Evolutionary conservation across 2,888 invertebrate species (phyloP).

Genomic region (Busseola fusca): DNA sequence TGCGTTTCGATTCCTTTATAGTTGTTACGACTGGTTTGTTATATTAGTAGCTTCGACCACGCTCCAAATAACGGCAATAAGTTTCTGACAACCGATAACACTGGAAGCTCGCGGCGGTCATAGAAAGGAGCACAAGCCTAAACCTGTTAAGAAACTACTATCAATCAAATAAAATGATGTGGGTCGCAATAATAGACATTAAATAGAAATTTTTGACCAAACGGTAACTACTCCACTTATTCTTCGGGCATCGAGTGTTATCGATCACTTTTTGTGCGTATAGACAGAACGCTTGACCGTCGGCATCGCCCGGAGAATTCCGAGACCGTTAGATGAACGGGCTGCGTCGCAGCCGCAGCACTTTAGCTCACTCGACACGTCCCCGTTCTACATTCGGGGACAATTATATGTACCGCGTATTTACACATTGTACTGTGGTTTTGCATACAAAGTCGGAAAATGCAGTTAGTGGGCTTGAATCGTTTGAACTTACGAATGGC

Average conservation of each 20-base stretch:
- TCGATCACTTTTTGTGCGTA: constrained; percentile 70
- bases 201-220: constrained; percentile 27
- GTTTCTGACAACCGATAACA: not conserved
- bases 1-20: not conserved
- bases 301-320: constrained; percentile 60
- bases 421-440: constrained; percentile 22
- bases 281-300: constrained; percentile 40
- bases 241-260: constrained; percentile 48
- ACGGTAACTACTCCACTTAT: constrained; percentile 50
- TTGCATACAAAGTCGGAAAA: constrained; percentile 45
- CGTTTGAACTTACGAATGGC: constrained; percentile 22
- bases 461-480: constrained; percentile 48
- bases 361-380: constrained; percentile 64
- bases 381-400: constrained; percentile 63
- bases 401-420: constrained; percentile 49
- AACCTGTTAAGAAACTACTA: constrained; percentile 31
- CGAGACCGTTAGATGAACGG: constrained; percentile 80
- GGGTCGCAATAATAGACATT: constrained; percentile 31
- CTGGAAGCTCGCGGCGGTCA: not conserved
- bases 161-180: constrained; percentile 28
- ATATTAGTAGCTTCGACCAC: not conserved
- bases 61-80: not conserved
- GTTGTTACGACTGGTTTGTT: not conserved
- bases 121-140: constrained; percentile 36
- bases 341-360: constrained; percentile 61